phyloP scores from a whole-genome alignment of 1,140 invertebrate species.

The Fragariocoptes setiger region DNA sequence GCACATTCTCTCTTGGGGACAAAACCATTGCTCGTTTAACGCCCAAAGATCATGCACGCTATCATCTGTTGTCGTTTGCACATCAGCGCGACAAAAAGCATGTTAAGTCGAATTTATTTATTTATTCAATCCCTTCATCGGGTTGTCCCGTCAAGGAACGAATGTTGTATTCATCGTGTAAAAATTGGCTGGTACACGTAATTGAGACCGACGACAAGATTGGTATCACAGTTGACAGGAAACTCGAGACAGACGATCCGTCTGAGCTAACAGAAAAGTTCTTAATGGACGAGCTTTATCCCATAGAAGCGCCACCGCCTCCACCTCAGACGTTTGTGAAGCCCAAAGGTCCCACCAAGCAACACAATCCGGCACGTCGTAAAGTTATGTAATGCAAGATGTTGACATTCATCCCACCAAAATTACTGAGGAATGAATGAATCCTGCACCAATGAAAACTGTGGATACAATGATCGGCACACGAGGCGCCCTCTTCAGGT shows the following conservation, averaged over 20 bases:
- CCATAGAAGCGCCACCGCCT: slow-evolving; percentile 40
- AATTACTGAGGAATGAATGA: too few species aligned
- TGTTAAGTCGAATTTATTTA: slow-evolving; percentile 55
- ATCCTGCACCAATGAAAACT: too few species aligned
- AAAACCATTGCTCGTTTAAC: slow-evolving; percentile 31
- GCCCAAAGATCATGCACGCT: slow-evolving; percentile 48
- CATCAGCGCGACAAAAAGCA: slow-evolving; percentile 73
- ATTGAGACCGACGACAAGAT: slow-evolving; percentile 24
- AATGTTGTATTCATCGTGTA: slow-evolving; percentile 92
- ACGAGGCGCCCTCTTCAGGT: too few species aligned
- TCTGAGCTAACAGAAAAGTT: slow-evolving; percentile 58
- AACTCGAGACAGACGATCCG: slow-evolving; percentile 64
- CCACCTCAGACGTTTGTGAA: background rate
- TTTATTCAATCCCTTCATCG: slow-evolving; percentile 89
- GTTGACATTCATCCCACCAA: too few species aligned
- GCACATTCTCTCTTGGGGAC: slow-evolving; percentile 21
- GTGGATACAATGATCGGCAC: too few species aligned
- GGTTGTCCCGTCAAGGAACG: slow-evolving; percentile 70
- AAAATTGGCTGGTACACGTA: slow-evolving; percentile 45
- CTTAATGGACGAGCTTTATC: slow-evolving; percentile 71
- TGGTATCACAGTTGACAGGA: slow-evolving; percentile 43
- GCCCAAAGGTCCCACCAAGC: background rate
- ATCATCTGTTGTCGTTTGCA: slow-evolving; percentile 63
- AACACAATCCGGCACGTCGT: background rate
- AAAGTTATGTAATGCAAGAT: background rate